Evolutionary conservation across 2,888 invertebrate genomes (phyloP).

Genomic region (Allacma fusca): DNA sequence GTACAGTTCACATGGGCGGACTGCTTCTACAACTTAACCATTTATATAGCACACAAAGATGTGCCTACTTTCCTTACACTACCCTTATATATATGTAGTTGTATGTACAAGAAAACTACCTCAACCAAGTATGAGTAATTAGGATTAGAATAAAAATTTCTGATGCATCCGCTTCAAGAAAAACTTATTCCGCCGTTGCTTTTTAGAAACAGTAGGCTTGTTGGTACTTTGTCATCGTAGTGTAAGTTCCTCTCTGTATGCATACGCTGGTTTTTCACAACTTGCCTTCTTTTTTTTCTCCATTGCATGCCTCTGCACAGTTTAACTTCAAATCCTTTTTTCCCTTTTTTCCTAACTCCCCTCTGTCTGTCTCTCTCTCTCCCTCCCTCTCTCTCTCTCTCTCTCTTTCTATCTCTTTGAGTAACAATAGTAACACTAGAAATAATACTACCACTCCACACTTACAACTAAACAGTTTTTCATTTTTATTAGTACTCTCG

Average conservation of each 20-base stretch:
- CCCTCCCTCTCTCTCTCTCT: too few species aligned
- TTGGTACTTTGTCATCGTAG: slow-evolving; percentile 20
- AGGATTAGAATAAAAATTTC: slow-evolving; percentile 35
- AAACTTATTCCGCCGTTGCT: slow-evolving; percentile 33
- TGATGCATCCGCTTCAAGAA: slow-evolving; percentile 32
- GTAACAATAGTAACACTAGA: too few species aligned
- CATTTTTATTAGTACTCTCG: not conserved
- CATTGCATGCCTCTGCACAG: not conserved
- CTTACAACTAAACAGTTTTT: not conserved
- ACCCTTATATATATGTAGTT: too few species aligned
- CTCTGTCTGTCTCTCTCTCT: too few species aligned
- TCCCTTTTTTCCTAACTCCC: not conserved
- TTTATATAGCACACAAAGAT: not conserved
- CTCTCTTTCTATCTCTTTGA: not conserved
- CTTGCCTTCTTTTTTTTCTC: slow-evolving; percentile 1
- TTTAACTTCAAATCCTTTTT: not conserved
- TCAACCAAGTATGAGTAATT: slow-evolving; percentile 34
- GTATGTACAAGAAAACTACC: not conserved
- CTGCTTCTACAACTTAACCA: not conserved
- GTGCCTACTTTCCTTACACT: too few species aligned
- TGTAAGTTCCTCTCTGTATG: not conserved
- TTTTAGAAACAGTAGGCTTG: slow-evolving; percentile 20
- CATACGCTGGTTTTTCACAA: not conserved
- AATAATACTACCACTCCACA: too few species aligned
- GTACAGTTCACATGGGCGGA: slow-evolving; percentile 24